A percentile compares a stretch with the other conserved stretches of the same genome.
Conservation (phyloP, 1,140 invertebrate genomes). For the Gryllus bimaculatus region DNA sequence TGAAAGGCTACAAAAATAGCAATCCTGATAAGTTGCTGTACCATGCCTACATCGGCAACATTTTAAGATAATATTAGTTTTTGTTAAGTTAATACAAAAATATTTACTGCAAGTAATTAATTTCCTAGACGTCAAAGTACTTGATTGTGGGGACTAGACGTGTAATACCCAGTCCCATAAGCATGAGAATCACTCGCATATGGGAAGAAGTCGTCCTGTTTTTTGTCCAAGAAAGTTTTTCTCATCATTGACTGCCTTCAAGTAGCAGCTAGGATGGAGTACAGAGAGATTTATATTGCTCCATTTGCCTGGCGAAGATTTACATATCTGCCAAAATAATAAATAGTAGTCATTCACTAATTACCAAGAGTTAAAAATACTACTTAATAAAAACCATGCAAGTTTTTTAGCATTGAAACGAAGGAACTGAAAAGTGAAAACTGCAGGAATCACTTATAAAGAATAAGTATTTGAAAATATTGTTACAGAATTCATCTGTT, state of each 20-base stretch:
- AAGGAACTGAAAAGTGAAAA: not conserved
- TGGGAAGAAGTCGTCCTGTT: constrained; percentile 52
- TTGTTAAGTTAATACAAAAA: too few species aligned
- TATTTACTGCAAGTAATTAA: constrained; percentile 35
- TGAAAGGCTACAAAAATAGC: too few species aligned
- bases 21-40: too few species aligned
- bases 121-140: constrained; percentile 35
- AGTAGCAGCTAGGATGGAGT: constrained; percentile 56
- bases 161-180: constrained; percentile 63
- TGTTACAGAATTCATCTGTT: not conserved
- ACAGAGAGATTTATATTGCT: constrained; percentile 44
- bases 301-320: constrained; percentile 37
- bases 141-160: constrained; percentile 44
- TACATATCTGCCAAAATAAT: constrained; percentile 37
- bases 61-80: too few species aligned
- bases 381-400: not conserved
- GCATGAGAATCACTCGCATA: constrained; percentile 47
- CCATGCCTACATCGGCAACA: too few species aligned
- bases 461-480: not conserved
- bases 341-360: not conserved
- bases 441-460: not conserved
- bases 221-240: constrained; percentile 36
- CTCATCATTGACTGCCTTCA: constrained; percentile 40
- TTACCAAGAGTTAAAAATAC: not conserved
- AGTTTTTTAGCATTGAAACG: not conserved